Evolutionary conservation across 1,140 invertebrate genomes (phyloP).

Genomic region (Samia ricini): DNA sequence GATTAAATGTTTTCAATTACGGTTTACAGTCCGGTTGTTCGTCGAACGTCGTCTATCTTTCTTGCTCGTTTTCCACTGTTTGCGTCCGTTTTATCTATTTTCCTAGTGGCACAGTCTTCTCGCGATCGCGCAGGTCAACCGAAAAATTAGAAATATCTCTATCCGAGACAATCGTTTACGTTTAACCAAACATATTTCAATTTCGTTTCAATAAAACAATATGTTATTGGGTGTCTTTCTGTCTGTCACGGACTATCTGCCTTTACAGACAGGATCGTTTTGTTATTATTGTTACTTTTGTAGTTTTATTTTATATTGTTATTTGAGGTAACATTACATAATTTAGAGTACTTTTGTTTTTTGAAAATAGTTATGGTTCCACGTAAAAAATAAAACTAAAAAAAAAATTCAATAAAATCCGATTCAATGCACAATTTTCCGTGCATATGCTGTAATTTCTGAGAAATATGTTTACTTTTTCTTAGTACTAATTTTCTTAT

Average conservation of each 20-base stretch:
- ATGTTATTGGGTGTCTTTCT: slow-evolving; percentile 5
- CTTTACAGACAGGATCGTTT: background rate
- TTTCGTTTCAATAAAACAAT: slow-evolving; percentile 4
- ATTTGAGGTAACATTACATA: no score
- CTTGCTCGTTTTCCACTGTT: slow-evolving; percentile 55
- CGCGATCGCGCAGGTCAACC: slow-evolving; percentile 50
- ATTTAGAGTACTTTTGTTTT: no score
- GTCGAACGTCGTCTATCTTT: slow-evolving; percentile 33
- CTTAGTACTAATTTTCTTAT: no score
- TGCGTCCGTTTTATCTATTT: slow-evolving; percentile 61
- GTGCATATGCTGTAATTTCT: no score
- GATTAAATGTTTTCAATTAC: slow-evolving; percentile 45
- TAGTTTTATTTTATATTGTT: background rate
- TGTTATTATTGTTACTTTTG: background rate
- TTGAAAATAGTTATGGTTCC: no score
- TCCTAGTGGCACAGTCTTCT: slow-evolving; percentile 44
- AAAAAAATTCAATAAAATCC: no score
- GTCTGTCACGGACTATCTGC: background rate
- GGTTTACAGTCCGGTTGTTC: slow-evolving; percentile 28
- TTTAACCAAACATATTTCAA: slow-evolving; percentile 17
- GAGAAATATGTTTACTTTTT: no score
- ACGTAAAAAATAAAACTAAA: no score
- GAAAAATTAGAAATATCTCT: slow-evolving; percentile 73
- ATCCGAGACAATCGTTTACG: slow-evolving; percentile 47
- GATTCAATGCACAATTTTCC: no score